Evolutionary conservation across 2,113 vertebrate species (phyloP).

Genomic region (Calypte anna): DNA sequence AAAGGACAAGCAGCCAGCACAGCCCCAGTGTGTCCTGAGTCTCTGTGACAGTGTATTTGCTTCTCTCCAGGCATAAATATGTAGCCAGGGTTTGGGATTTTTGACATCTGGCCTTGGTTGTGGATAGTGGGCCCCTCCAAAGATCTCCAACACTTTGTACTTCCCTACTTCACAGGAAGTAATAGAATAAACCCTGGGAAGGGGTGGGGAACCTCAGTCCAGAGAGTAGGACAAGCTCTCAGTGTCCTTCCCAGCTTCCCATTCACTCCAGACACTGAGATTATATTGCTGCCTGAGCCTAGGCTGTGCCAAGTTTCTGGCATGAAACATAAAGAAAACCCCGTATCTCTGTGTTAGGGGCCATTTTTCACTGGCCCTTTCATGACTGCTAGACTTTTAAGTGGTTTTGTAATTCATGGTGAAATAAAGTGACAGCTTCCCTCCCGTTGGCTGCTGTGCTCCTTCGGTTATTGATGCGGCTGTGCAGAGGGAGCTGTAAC

Average conservation of each 20-base stretch:
- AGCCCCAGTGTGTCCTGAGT: neutral
- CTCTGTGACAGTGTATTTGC: constrained; percentile 1
- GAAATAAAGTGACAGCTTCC: constrained; percentile 75
- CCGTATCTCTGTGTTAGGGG: constrained; percentile 51
- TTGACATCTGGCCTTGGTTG: neutral
- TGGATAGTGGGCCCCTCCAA: neutral
- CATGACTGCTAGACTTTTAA: constrained; percentile 61
- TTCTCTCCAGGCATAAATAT: neutral
- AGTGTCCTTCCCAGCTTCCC: constrained; percentile 1
- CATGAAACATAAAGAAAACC: constrained; percentile 24
- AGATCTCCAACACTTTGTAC: neutral
- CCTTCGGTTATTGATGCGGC: constrained; percentile 74
- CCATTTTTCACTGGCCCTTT: constrained; percentile 55
- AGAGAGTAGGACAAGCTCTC: neutral
- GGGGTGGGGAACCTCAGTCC: neutral
- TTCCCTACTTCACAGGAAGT: neutral
- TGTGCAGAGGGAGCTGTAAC: constrained; percentile 69
- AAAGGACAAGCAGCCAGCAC: neutral
- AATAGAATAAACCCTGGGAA: constrained; percentile 22
- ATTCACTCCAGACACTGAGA: neutral
- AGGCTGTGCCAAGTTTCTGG: constrained; percentile 45
- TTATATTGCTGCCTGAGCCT: neutral
- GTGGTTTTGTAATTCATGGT: constrained; percentile 75
- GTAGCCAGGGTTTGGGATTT: neutral
- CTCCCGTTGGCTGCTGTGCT: constrained; percentile 46